phyloP scores from a whole-genome alignment of 1,140 invertebrate species.

The Mamestra configurata region DNA sequence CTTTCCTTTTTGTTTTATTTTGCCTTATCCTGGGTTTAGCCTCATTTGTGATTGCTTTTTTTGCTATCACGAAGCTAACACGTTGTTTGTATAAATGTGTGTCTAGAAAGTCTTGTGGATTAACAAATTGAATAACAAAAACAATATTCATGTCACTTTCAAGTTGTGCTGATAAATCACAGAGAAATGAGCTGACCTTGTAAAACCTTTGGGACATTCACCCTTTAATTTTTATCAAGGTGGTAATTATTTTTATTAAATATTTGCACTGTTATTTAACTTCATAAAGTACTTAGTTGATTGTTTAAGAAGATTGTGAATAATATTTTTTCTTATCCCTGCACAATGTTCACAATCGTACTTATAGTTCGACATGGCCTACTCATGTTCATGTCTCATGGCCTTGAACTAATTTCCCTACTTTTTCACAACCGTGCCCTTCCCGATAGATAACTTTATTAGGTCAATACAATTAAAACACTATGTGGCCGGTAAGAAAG shows the following conservation, averaged over 20 bases:
- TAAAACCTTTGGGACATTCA: slow-evolving; percentile 33
- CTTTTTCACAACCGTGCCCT: slow-evolving; percentile 64
- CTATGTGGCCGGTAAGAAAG: slow-evolving; percentile 54
- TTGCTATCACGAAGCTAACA: neutral
- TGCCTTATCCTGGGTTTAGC: neutral
- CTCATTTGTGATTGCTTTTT: neutral
- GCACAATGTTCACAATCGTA: neutral
- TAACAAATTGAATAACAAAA: neutral
- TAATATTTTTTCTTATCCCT: neutral
- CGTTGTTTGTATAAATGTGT: neutral
- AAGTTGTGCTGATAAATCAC: neutral
- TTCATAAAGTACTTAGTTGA: neutral
- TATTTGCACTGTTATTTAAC: slow-evolving; percentile 11
- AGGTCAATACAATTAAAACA: slow-evolving; percentile 58
- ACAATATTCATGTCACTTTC: neutral
- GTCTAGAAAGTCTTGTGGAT: neutral
- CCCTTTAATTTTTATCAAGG: slow-evolving; percentile 34
- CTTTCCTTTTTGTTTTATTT: slow-evolving; percentile 12
- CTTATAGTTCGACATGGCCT: neutral
- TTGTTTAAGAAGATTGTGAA: neutral
- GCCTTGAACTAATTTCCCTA: slow-evolving; percentile 70
- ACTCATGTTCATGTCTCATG: no score
- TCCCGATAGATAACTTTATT: slow-evolving; percentile 62
- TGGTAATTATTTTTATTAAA: neutral
- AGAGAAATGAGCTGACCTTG: slow-evolving; percentile 30